phyloP scores from a whole-genome alignment of 2,888 invertebrate species.

The Chrysotoxum bicinctum region DNA sequence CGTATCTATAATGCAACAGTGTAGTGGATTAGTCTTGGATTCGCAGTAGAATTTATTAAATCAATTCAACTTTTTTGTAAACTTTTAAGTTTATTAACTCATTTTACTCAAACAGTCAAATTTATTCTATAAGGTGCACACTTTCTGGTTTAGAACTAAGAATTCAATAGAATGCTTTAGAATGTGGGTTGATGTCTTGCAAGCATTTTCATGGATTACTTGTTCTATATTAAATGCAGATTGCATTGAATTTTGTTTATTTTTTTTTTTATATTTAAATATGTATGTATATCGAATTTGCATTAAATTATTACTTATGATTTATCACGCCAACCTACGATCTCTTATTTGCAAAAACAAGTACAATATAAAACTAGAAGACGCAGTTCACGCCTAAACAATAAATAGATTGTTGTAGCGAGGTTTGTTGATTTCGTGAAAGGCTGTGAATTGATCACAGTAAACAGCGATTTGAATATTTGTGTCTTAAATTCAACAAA shows the following conservation, averaged over 20 bases:
- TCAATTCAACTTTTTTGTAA: too few species aligned
- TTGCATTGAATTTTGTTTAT: neutral
- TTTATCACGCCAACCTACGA: slow-evolving; percentile 16
- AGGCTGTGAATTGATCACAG: neutral
- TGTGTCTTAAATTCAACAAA: neutral
- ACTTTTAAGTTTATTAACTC: too few species aligned
- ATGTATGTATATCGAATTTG: neutral
- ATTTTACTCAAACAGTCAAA: neutral
- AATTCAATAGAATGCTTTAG: neutral
- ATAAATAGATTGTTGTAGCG: slow-evolving; percentile 11
- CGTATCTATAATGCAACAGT: too few species aligned
- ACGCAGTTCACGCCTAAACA: slow-evolving; percentile 30
- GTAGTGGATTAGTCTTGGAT: too few species aligned
- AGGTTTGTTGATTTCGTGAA: neutral
- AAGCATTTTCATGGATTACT: neutral
- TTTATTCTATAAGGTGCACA: neutral
- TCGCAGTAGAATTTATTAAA: too few species aligned
- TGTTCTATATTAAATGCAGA: neutral
- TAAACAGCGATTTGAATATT: neutral
- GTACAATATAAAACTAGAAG: neutral
- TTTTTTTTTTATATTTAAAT: too few species aligned
- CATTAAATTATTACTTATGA: neutral
- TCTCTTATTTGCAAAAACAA: neutral
- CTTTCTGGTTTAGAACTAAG: neutral
- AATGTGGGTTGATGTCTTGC: neutral